Conservation (phyloP, 1,140 invertebrate species). For the Hirudo medicinalis region DNA sequence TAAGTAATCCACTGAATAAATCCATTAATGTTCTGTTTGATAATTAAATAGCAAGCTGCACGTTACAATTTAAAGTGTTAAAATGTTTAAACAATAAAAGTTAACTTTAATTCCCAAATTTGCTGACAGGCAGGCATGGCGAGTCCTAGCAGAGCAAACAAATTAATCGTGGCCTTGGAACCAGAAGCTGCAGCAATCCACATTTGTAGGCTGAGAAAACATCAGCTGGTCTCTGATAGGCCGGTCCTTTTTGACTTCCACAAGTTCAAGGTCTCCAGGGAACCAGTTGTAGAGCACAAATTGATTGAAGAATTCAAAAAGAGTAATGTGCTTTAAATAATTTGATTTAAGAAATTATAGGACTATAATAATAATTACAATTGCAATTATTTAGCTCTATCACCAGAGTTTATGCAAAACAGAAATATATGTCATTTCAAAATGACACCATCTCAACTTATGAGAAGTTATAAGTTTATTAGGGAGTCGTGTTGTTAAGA, state of each 20-base stretch:
- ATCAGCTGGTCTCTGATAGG: constrained; percentile 44
- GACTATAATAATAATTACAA: no score
- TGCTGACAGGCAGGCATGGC: constrained; percentile 45
- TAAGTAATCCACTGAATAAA: no score
- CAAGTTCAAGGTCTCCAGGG: constrained; percentile 8
- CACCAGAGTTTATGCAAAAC: no score
- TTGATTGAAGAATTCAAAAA: constrained; percentile 5
- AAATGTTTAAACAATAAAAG: no score
- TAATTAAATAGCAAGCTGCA: no score
- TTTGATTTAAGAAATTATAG: background rate
- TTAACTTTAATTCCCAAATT: background rate
- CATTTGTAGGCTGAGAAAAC: constrained; percentile 45
- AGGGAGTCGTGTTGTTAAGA: no score
- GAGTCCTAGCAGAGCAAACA: constrained; percentile 41
- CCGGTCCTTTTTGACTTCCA: constrained; percentile 14
- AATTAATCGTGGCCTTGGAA: constrained; percentile 49
- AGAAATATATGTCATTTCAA: no score
- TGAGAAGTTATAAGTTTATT: no score
- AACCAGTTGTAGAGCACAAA: background rate
- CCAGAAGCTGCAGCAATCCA: constrained; percentile 53
- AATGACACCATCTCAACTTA: no score
- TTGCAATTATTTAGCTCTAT: no score
- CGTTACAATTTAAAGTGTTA: no score
- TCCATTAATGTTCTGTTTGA: no score
- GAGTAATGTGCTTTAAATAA: background rate